Evolutionary conservation across 2,888 invertebrate species (phyloP).

Genomic region (Chrysolina oricalcia): DNA sequence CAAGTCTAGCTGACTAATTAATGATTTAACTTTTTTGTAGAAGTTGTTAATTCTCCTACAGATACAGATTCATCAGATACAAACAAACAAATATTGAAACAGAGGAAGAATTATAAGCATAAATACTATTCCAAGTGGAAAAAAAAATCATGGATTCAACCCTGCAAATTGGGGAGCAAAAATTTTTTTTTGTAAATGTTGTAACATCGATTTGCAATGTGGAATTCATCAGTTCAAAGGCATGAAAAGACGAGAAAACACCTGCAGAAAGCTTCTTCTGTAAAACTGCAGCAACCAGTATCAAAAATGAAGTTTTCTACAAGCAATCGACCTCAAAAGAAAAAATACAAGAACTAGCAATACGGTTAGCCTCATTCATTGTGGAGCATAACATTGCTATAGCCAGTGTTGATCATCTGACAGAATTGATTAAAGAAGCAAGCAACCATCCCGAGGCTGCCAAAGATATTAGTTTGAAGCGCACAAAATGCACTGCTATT

Average conservation of each 20-base stretch:
- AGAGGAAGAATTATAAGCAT: neutral
- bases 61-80: neutral
- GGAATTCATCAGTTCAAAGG: constrained; percentile 3
- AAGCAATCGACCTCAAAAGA: neutral
- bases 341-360: constrained; percentile 3
- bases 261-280: neutral
- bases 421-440: constrained; percentile 1
- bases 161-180: neutral
- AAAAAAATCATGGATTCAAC: neutral
- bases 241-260: constrained; percentile 14
- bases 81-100: neutral
- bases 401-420: constrained; percentile 2
- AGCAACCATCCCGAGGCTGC: constrained; percentile 14
- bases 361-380: constrained; percentile 4
- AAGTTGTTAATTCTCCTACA: neutral
- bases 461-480: neutral
- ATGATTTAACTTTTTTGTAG: neutral
- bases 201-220: constrained; percentile 2
- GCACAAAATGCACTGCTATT: constrained; percentile 14
- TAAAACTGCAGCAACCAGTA: constrained; percentile 10
- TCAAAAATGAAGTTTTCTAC: neutral
- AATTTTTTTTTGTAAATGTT: constrained; percentile 17
- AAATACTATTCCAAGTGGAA: neutral
- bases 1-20: too few relatives aligned
- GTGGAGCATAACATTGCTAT: constrained; percentile 6